Base-by-base conservation (phyloP, 1,140 invertebrate species). In the Meteorus sp. region DNA sequence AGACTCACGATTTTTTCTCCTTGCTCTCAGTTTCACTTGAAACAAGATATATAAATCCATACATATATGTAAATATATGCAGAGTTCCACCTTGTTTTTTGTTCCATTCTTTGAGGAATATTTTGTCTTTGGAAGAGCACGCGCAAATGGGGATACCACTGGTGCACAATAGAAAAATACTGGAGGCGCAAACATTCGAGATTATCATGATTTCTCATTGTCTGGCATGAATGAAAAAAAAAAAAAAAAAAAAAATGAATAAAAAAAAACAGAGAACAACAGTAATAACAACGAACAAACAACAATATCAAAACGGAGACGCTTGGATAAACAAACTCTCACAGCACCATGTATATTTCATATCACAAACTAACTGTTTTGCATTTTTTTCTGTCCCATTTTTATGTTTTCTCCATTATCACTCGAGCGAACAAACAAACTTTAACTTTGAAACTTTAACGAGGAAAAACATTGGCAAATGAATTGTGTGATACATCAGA, bases 401-500 rank as follows among this genome's bases (percentile, higher is more conserved):
- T 50, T 31, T 15, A 17, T 11, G 8, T 15, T 50, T 17, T 9
- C 1, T 4, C 4, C 15, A 31, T 47, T 47, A 20, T 47, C 44
- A 47, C 44, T 47, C 9, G 20, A 47, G 27, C 27, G 27, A 47
- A 47, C 44, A 8, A 43, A 43, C 39, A 47, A 47, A 47, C 44
- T 47, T 23, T 23, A 25, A 47, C 44, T 47, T 23, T n/a, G 9
- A 43, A 43, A 43, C 1, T 39, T n/a, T 17, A 19, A 19, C 7
- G 20, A 17, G 7, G 13, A 22, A 8, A 44, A 9, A 39, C 5
- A 39, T 1, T 39, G 17, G 17, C 17, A 2, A 39, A n/a, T 11
- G 17, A 44, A 19, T 44, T 44, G 13, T 19, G 3, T 17, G 6
- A 39, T 39, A 5, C 35, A 44, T 19, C 27, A 29, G 27, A 29